Base-by-base conservation (phyloP, 2,113 vertebrate species). In the Blennius ocellaris region DNA sequence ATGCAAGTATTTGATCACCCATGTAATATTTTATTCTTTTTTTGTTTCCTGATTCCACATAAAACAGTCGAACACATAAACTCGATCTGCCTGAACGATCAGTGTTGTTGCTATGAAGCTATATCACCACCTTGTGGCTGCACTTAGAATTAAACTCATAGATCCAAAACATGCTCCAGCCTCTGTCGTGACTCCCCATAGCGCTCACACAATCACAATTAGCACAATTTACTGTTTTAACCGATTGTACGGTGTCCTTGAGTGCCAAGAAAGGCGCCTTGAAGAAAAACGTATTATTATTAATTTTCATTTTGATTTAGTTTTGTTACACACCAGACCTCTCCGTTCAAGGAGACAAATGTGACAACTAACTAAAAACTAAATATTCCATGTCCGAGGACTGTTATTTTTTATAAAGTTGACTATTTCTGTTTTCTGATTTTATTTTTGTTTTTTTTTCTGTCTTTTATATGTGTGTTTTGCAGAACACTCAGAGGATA, bases 401-500 rank as follows among this genome's bases (percentile, higher is more conserved):
- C 21, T 30, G 21, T 30, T 30, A 30, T 16, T 60, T 58, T 58
- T 11, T 30, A 4, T 30, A 4, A 30, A 30, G 4, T 49, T 7
- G 1, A 5, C 10, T 5, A 36, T 30, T 11, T 5, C 2, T n/a
- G 4, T 38, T 45, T 41, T 11, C 9, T 59, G 8, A 8, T 21
- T 74, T 61, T 49, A 3, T 5, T 16, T 10, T 73, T 11, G 76
- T 60, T 30, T 8, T 43, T 43, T 69, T 63, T 76, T 10, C 76
- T 12, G 70, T 9, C 54, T 50, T 73, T 64, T 57, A 6, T 69
- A 15, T 47, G 44, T 43, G 55, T 90, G 73, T 90, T 76, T 78
- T 91, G 9, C 93, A 98, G 97, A 97, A 96, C 60, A 93, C 96
- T 77, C 98, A 99, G 44, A 95, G 97, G 94, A 96, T 99, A 93